These are phyloP conservation scores for Tryphoninae sp. DNA, from an alignment of 2,888 invertebrate genomes.

Conservation along the genomic window DNA sequence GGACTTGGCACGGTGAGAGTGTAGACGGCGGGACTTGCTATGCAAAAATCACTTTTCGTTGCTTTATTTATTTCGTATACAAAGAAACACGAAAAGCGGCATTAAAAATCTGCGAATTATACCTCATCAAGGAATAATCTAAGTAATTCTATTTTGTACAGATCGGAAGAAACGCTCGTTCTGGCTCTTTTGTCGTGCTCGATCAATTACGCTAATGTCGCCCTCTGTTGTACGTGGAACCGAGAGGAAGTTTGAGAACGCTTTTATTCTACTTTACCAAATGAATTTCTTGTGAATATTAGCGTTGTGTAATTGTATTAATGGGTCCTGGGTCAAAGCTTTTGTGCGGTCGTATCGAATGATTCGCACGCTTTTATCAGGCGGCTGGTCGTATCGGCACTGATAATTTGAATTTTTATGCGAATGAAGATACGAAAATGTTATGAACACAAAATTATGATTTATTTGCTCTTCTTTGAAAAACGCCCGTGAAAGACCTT, in stretches of 20 bases:
- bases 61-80: neutral
- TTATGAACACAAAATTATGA: no score
- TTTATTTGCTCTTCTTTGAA: no score
- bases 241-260: slow-evolving; percentile 14
- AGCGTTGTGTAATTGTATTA: slow-evolving; percentile 23
- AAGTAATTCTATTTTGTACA: slow-evolving; percentile 31
- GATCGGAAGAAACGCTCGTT: slow-evolving; percentile 27
- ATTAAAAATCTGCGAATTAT: neutral
- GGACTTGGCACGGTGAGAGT: neutral
- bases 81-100: slow-evolving; percentile 1
- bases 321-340: neutral
- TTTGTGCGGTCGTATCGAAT: neutral
- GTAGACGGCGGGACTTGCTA: neutral
- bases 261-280: slow-evolving; percentile 7
- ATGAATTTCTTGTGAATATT: slow-evolving; percentile 40
- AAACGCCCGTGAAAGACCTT: no score
- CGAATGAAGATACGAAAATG: neutral
- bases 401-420: neutral
- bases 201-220: slow-evolving; percentile 52
- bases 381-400: neutral
- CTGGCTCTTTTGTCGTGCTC: slow-evolving; percentile 29
- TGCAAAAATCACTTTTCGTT: neutral
- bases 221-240: slow-evolving; percentile 1
- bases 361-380: neutral
- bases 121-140: neutral